phyloP scores from a whole-genome alignment of 2,888 invertebrate species.

The Torymus auratus region DNA sequence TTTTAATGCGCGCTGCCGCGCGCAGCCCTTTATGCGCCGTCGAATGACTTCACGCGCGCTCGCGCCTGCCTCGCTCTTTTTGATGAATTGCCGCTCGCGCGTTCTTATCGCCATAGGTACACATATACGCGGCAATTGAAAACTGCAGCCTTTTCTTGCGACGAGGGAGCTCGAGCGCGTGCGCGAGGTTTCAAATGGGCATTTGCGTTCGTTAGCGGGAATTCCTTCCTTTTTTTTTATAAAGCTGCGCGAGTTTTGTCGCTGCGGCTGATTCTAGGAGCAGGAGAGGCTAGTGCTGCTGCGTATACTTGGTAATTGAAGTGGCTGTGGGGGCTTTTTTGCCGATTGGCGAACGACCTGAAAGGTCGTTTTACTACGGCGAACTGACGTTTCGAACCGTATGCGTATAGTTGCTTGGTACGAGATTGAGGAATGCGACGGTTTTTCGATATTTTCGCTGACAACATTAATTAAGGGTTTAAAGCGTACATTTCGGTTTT shows the following conservation, averaged over 20 bases:
- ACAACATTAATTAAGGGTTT: no score
- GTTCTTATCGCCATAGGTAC: not conserved
- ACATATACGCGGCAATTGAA: conserved; percentile 12
- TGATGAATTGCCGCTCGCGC: conserved; percentile 38
- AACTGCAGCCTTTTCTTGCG: not conserved
- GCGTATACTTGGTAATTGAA: no score
- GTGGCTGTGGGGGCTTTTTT: no score
- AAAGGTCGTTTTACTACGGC: no score
- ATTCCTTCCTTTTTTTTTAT: not conserved
- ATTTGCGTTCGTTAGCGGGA: conserved; percentile 45
- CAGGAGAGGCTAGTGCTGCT: not conserved
- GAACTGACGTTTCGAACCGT: no score
- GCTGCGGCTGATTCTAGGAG: no score
- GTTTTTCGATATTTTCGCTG: no score
- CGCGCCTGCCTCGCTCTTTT: conserved; percentile 11
- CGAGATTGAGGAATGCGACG: no score
- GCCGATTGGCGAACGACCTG: no score
- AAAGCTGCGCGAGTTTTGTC: no score
- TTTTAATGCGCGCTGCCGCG: not conserved
- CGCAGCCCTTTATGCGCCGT: not conserved
- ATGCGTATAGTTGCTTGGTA: no score
- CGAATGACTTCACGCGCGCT: conserved; percentile 36
- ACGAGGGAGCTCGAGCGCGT: not conserved
- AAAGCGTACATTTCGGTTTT: no score
- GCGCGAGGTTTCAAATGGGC: conserved; percentile 10